Percentiles rank a stretch among this genome's conserved stretches.
These are phyloP conservation scores for Busseola fusca DNA, from an alignment of 2,888 invertebrate species.

Conservation along the genomic window DNA sequence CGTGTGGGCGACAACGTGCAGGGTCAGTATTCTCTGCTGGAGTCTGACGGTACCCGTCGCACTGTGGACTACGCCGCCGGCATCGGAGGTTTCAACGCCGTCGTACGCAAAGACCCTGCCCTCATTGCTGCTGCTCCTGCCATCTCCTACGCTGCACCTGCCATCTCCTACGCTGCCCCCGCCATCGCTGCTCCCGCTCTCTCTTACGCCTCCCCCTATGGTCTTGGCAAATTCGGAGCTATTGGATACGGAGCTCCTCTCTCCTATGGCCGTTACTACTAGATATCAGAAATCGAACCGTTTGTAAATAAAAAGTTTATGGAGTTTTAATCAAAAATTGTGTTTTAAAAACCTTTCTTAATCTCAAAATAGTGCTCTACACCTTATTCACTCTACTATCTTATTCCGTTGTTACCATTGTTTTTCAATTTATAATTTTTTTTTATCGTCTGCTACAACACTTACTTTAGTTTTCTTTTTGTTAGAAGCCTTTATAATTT, in stretches of 20 bases:
- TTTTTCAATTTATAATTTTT: neutral
- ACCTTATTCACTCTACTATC: neutral
- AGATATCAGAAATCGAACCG: slow-evolving; percentile 9
- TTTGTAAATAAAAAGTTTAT: slow-evolving; percentile 59
- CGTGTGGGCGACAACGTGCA: slow-evolving; percentile 68
- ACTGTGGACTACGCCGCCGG: slow-evolving; percentile 88
- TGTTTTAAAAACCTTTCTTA: neutral
- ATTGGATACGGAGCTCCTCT: slow-evolving; percentile 55
- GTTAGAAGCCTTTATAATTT: slow-evolving; percentile 9
- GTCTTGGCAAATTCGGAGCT: slow-evolving; percentile 42
- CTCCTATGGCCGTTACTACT: slow-evolving; percentile 62
- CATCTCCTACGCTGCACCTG: slow-evolving; percentile 54
- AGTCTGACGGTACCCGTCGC: slow-evolving; percentile 86
- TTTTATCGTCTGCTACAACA: neutral
- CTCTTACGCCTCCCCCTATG: slow-evolving; percentile 35
- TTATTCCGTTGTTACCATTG: too few relatives aligned
- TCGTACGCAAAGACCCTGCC: slow-evolving; percentile 84
- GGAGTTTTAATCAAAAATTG: too few relatives aligned
- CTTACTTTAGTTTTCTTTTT: neutral
- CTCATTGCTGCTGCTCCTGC: slow-evolving; percentile 64
- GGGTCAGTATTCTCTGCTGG: slow-evolving; percentile 78
- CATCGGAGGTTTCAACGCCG: slow-evolving; percentile 87
- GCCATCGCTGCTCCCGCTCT: slow-evolving; percentile 32
- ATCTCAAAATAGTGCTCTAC: neutral
- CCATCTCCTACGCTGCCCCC: slow-evolving; percentile 60